Base-by-base conservation (phyloP, 2,113 vertebrate species). In the Malaclemys terrapin region DNA sequence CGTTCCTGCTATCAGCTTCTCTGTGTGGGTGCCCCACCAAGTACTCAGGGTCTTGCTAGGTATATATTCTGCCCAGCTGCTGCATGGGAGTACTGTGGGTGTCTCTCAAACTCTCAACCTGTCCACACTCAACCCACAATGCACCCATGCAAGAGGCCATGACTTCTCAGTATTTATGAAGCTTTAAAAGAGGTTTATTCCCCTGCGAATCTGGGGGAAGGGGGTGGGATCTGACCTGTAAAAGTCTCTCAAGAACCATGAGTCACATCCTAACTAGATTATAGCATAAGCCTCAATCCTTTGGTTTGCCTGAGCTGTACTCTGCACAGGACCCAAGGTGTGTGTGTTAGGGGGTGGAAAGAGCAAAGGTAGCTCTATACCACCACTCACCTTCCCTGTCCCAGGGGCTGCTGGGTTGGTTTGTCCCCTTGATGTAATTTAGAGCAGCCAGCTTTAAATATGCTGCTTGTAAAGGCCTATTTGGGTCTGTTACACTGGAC, bases 61-160 rank as follows among this genome's bases (percentile, higher is more conserved):
- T 82, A 2, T 69, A 57, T 59, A 5, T n/a, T 82, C n/a, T 35
- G 12, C 45, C 54, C 6, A 49, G 17, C 82, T 94, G 5, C 80
- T 62, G 29, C 56, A 19, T 1, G 35, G 24, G 38, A 1, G 0
- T 31, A 53, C 49, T 31, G 54, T 20, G 65, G 7, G 16, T 35
- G 6, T 19, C 16, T 35, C 62, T 35, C 1, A 69, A 69, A 69
- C 17, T 20, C n/a, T 72, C n/a, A 72, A 22, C 4, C 65, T 22
- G 19, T 38, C n/a, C 19, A 69, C 35, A 11, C 9, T 20, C 65
- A n/a, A 20, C n/a, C n/a, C n/a, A 38, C 19, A 38, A 5, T 38
- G 65, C 65, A 38, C 17, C 35, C n/a, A 11, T 69, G 65, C 65
- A 69, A 69, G 4, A n/a, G 65, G 65, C 65, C 65, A 20, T 72